A percentile compares a stretch with the other conserved stretches of the same genome.
These are phyloP conservation scores for Toxotes chatareus DNA, from an alignment of 2,113 vertebrate species.

Conservation along the genomic window DNA sequence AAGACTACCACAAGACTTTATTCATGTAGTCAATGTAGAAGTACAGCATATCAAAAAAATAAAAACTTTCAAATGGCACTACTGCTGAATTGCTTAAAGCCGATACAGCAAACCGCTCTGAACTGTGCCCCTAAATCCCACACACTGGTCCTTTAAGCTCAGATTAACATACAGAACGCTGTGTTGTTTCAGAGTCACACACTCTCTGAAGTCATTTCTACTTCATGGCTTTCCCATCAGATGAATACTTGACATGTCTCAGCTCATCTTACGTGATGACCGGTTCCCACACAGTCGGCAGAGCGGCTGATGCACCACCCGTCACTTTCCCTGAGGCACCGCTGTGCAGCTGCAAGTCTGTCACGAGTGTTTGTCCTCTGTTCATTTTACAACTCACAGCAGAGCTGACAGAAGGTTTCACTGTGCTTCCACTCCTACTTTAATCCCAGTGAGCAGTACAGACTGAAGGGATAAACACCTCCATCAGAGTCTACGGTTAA, in stretches of 20 bases:
- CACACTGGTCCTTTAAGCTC: too few species aligned
- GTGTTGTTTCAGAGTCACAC: neutral
- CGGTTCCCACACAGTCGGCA: neutral
- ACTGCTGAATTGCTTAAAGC: too few species aligned
- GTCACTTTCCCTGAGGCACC: neutral
- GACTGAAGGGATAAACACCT: neutral
- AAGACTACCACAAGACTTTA: too few species aligned
- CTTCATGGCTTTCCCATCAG: neutral
- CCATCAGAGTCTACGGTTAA: neutral
- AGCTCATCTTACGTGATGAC: conserved; percentile 1
- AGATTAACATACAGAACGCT: neutral
- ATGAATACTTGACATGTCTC: conserved; percentile 11
- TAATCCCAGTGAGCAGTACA: neutral
- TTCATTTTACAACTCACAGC: neutral
- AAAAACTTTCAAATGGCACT: too few species aligned
- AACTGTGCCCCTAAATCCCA: too few species aligned
- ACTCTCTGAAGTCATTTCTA: neutral
- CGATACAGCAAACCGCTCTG: too few species aligned
- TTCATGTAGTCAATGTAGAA: too few species aligned
- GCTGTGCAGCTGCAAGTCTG: neutral
- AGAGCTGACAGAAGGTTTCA: neutral
- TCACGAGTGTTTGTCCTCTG: neutral
- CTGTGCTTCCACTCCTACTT: neutral
- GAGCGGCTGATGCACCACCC: neutral
- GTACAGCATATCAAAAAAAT: too few species aligned